Evolutionary conservation across 2,888 invertebrate genomes (phyloP).

Genomic region (Stenodera caucasica): DNA sequence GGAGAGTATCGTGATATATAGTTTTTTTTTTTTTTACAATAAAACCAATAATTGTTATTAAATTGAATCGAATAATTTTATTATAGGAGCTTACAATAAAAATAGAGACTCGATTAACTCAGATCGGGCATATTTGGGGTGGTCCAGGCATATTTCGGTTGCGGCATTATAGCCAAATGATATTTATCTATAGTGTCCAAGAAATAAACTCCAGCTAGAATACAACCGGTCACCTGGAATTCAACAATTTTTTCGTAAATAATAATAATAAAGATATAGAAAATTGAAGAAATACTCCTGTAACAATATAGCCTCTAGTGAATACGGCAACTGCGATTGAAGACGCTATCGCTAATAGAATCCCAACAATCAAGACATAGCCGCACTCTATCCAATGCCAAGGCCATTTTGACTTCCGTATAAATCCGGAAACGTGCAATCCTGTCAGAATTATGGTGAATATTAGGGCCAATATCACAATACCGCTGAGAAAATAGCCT

Average conservation of each 20-base stretch:
- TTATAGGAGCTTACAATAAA: background rate
- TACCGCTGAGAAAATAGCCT: conserved; percentile 11
- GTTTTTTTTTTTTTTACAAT: no score
- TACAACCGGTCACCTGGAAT: conserved; percentile 37
- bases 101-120: background rate
- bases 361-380: conserved; percentile 13
- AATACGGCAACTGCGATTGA: conserved; percentile 28
- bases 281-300: conserved; percentile 33
- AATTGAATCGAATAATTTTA: background rate
- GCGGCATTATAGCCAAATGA: conserved; percentile 36
- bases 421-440: conserved; percentile 15
- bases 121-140: conserved; percentile 41
- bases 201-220: conserved; percentile 34
- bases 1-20: no score
- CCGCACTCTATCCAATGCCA: conserved; percentile 28
- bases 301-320: conserved; percentile 35
- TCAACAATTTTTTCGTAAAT: background rate
- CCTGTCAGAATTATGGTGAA: conserved; percentile 15
- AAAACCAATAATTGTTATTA: no score
- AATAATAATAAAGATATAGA: no score
- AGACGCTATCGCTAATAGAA: conserved; percentile 16
- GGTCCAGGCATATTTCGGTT: conserved; percentile 42
- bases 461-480: conserved; percentile 9
- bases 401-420: conserved; percentile 16
- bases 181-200: conserved; percentile 41